Evolutionary conservation across 1,140 invertebrate species (phyloP).

Genomic region (Nixonia krombeini): DNA sequence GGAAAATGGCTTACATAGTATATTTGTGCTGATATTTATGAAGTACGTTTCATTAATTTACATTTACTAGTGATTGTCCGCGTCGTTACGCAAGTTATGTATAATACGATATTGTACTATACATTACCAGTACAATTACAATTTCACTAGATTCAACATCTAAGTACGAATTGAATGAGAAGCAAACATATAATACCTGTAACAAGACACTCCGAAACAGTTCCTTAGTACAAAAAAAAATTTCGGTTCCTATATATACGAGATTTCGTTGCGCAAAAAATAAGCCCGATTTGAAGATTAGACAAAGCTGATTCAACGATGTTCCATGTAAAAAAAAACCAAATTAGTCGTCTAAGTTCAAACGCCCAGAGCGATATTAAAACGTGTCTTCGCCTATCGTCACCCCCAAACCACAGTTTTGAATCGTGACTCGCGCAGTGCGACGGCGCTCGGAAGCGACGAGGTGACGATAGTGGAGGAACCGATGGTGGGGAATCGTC

Average conservation of each 20-base stretch:
- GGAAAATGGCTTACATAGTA: constrained; percentile 25
- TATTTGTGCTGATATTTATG: constrained; percentile 31
- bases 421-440: constrained; percentile 57
- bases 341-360: constrained; percentile 35
- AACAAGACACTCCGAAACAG: too few species aligned
- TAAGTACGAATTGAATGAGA: too few species aligned
- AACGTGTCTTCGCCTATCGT: constrained; percentile 54
- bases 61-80: too few species aligned
- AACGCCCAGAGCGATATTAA: constrained; percentile 38
- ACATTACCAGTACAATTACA: too few species aligned
- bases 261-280: too few species aligned
- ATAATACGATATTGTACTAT: too few species aligned
- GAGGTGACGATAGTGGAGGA: constrained; percentile 15
- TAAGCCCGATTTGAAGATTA: not conserved
- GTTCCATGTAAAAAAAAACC: constrained; percentile 20
- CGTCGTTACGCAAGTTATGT: too few species aligned
- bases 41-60: too few species aligned
- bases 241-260: too few species aligned
- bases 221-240: too few species aligned
- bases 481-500: constrained; percentile 12
- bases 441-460: constrained; percentile 25
- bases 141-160: too few species aligned
- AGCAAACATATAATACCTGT: too few species aligned
- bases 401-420: constrained; percentile 61
- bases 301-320: constrained; percentile 25